These are phyloP conservation scores for Pocota personata DNA, from an alignment of 2,888 invertebrate species.

Conservation along the genomic window DNA sequence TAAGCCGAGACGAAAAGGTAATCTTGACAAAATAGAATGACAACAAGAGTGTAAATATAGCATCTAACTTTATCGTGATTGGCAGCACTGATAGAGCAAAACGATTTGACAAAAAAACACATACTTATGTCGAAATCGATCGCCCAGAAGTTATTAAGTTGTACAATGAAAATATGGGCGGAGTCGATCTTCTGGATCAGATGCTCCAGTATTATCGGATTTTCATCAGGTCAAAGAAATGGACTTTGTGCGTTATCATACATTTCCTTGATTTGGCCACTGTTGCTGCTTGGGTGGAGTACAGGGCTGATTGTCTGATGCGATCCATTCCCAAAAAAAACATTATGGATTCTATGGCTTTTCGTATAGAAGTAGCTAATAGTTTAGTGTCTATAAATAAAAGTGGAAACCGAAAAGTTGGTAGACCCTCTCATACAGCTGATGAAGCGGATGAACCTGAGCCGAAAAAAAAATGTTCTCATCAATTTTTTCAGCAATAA, in stretches of 20 bases:
- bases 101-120: not conserved
- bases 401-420: not conserved
- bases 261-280: slow-evolving; percentile 72
- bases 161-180: slow-evolving; percentile 76
- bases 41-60: not conserved
- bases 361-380: not conserved
- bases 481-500: too few relatives aligned
- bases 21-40: not conserved
- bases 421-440: not conserved
- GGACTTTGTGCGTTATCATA: slow-evolving; percentile 71
- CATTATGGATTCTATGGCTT: slow-evolving; percentile 20
- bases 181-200: slow-evolving; percentile 76
- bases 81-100: not conserved
- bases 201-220: slow-evolving; percentile 75
- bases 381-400: slow-evolving; percentile 3
- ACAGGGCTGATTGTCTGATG: slow-evolving; percentile 13
- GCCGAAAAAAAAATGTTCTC: not conserved
- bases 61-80: not conserved
- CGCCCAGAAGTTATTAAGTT: not conserved
- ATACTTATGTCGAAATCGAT: not conserved
- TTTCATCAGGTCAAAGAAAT: slow-evolving; percentile 74
- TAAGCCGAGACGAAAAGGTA: not conserved
- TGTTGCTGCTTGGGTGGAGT: slow-evolving; percentile 66
- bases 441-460: not conserved
- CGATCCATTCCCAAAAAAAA: slow-evolving; percentile 1